Base-by-base conservation (phyloP, 2,888 invertebrate genomes). In the Epinotia demarniana region DNA sequence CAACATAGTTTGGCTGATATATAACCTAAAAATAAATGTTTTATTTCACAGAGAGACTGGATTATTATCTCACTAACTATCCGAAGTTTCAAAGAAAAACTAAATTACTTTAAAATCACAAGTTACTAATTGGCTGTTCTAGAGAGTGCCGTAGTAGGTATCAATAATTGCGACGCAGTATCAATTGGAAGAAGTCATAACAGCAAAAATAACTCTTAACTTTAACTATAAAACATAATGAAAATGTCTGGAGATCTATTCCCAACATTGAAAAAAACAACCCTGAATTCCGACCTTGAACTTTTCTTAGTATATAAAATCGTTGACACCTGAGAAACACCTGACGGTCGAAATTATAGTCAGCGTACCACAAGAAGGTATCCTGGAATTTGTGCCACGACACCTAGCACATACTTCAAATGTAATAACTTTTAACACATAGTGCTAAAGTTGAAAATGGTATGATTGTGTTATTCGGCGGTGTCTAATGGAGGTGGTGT, bases 311-410 rank as follows among this genome's bases (percentile, higher is more conserved):
- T 13, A n/a, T 13, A 69, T 53, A 66, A 70, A 70, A 71, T 75
- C 71, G 64, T 75, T 72, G 75, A 71, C 72, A 67, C 67, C 55
- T 46, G 75, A 67, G 71, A 67, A 75, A 72, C 75, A 75, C 67
- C 75, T 72, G 75, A 75, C 75, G 71, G 69, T 66, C 70, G 60
- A 66, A 75, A 70, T 75, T 72, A 72, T 72, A 75, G 67, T 67
- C 67, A 71, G 16, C 75, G 66, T 61, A 75, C 75, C 75, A 71
- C 66, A 67, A 43, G 55, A 33, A 57, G 74, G 70, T 70, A 64
- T 66, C 71, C 57, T 67, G 19, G 43, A 66, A 66, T 53, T 74
- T 49, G 39, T 58, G 60, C 75, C 63, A 75, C 60, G 60, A 66
- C 27, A 53, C 53, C 23, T 60, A 60, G 43, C 64, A 66, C 49